Evolutionary conservation across 2,888 invertebrate genomes (phyloP).

Genomic region (Parasteatoda lunata): DNA sequence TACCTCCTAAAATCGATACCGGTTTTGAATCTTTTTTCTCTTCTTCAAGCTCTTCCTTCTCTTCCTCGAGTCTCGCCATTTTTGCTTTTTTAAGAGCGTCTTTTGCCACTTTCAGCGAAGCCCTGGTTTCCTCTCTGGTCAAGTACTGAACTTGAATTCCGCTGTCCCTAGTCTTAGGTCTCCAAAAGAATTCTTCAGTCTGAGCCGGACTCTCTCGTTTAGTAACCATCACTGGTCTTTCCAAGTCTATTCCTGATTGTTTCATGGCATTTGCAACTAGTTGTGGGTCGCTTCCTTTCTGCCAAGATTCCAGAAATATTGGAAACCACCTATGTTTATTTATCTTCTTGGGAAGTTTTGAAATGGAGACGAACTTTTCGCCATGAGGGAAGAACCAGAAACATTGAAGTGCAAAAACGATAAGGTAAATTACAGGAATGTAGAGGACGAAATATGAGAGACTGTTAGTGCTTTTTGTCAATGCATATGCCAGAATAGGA

Average conservation of each 20-base stretch:
- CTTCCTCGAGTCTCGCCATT: too few species aligned
- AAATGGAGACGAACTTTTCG: background rate
- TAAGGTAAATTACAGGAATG: background rate
- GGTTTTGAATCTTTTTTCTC: too few species aligned
- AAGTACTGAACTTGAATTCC: too few species aligned
- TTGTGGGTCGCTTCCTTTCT: background rate
- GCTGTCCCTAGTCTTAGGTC: background rate
- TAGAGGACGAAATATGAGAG: background rate
- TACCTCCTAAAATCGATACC: too few species aligned
- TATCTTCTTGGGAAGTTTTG: background rate
- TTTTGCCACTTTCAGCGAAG: too few species aligned
- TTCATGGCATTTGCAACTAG: background rate
- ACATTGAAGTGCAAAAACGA: background rate
- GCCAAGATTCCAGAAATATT: background rate
- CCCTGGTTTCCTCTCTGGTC: too few species aligned
- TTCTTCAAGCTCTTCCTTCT: too few species aligned
- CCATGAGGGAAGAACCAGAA: background rate
- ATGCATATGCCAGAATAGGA: background rate
- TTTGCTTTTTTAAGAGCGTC: too few species aligned
- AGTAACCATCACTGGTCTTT: background rate
- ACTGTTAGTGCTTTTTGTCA: background rate
- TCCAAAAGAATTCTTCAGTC: background rate
- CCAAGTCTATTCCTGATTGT: background rate
- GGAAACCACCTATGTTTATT: background rate
- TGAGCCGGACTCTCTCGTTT: background rate